A percentile compares a stretch with the other conserved stretches of the same genome.
Evolutionary conservation across 2,797 vertebrate genomes (phyloP).

Genomic region (Euphonia xanthogaster): DNA sequence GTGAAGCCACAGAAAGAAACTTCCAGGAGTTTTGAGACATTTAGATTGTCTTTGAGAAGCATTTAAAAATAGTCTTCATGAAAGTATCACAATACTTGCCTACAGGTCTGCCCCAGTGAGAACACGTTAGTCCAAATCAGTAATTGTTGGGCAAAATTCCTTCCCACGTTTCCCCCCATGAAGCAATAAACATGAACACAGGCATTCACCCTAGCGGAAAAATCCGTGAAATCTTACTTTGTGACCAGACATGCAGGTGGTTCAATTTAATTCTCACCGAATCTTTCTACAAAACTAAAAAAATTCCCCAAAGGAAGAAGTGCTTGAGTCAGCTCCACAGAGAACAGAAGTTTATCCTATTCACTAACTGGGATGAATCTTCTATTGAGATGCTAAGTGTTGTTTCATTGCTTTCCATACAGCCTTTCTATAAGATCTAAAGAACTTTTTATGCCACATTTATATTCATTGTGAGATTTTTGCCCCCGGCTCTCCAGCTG

Average conservation of each 20-base stretch:
- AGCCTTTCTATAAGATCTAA: constrained; percentile 9
- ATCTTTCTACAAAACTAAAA: not conserved
- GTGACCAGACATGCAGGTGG: not conserved
- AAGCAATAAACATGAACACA: not conserved
- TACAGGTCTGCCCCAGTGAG: not conserved
- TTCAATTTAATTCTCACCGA: not conserved
- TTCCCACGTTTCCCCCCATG: not conserved
- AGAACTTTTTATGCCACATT: constrained; percentile 3
- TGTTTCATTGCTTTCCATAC: constrained; percentile 12
- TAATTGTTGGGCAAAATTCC: not conserved
- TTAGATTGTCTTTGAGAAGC: not conserved
- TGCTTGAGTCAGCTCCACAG: constrained; percentile 48
- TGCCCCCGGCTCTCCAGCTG: constrained; percentile 40
- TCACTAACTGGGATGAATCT: constrained; percentile 28
- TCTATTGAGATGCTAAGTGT: constrained; percentile 61
- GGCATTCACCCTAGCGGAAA: not conserved
- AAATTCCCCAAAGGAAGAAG: constrained; percentile 2
- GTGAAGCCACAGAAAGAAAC: not conserved
- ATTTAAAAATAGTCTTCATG: not conserved
- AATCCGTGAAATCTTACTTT: not conserved
- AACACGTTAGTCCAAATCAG: not conserved
- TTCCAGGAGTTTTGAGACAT: not conserved
- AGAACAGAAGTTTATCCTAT: constrained; percentile 47
- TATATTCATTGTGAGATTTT: constrained; percentile 4
- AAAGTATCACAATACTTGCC: not conserved